Evolutionary conservation across 37 sponge, comb jelly and placozoan genomes (phyloP).

Genomic region (Ephydatia muelleri): DNA sequence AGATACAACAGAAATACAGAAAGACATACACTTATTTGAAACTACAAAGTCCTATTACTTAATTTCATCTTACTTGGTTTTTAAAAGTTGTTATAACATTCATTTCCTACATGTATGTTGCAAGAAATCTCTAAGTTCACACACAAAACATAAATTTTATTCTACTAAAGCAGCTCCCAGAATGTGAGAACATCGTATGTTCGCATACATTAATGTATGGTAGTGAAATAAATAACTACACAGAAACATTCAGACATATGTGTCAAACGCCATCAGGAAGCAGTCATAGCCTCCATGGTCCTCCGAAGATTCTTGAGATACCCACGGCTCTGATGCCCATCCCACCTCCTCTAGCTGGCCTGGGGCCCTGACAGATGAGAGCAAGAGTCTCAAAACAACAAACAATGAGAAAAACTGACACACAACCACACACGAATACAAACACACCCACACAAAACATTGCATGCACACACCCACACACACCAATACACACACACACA

Average conservation of each 20-base stretch:
- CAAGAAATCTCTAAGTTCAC: neutral
- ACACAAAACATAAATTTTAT: too few relatives aligned
- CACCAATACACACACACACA: neutral
- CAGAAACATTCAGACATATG: slow-evolving; percentile 1
- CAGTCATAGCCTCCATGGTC: slow-evolving; percentile 63
- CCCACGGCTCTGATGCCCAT: slow-evolving; percentile 48
- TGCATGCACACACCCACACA: neutral
- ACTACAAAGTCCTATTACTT: too few relatives aligned
- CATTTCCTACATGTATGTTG: neutral
- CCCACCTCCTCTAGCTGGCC: slow-evolving; percentile 28
- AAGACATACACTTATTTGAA: neutral
- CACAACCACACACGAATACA: neutral
- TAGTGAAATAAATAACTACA: too few relatives aligned
- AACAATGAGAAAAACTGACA: neutral
- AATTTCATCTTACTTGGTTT: too few relatives aligned
- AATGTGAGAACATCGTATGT: too few relatives aligned
- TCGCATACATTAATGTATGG: too few relatives aligned
- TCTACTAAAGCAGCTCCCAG: too few relatives aligned
- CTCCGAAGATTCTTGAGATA: slow-evolving; percentile 13
- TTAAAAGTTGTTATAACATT: neutral
- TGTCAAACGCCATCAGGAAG: slow-evolving; percentile 59
- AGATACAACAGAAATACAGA: too few relatives aligned
- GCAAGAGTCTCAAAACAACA: neutral
- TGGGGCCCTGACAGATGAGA: slow-evolving; percentile 30
- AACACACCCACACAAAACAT: neutral